Percentiles rank a stretch among this genome's conserved stretches.
Conservation (phyloP, 1,140 invertebrate species). For the Hestina assimilis region DNA sequence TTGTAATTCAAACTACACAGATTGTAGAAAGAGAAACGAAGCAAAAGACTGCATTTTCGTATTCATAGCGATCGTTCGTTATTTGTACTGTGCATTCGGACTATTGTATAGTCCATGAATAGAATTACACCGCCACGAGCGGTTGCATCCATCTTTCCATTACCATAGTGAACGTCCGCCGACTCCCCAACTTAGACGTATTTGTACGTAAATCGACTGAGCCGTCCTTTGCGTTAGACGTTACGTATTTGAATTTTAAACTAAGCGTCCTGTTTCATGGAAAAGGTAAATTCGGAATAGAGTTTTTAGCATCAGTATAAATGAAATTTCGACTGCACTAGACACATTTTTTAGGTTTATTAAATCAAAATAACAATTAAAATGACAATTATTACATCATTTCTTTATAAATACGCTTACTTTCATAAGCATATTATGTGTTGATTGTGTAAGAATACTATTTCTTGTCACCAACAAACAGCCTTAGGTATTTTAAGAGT, state of each 20-base stretch:
- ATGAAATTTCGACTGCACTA: conserved; percentile 18
- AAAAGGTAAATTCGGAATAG: conserved; percentile 36
- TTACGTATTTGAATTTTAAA: conserved; percentile 58
- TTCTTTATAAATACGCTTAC: too few species aligned
- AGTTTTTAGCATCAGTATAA: conserved; percentile 39
- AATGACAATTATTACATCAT: too few species aligned
- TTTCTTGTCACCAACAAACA: too few species aligned
- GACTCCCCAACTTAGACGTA: conserved; percentile 33
- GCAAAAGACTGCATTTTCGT: conserved; percentile 7
- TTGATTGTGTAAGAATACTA: too few species aligned
- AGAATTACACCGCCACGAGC: conserved; percentile 28
- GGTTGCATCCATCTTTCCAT: conserved; percentile 14
- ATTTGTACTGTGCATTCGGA: conserved; percentile 34
- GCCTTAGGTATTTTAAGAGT: too few species aligned
- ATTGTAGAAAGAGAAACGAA: conserved; percentile 17
- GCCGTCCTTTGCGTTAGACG: conserved; percentile 34
- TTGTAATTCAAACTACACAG: too few species aligned
- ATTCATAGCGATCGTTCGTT: conserved; percentile 21
- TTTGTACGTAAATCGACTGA: conserved; percentile 37
- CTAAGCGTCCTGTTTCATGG: conserved; percentile 45
- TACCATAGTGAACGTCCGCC: conserved; percentile 21
- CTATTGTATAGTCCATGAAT: conserved; percentile 27
- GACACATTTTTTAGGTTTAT: background rate
- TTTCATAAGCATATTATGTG: too few species aligned
- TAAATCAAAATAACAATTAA: conserved; percentile 1